Evolutionary conservation across 2,888 invertebrate genomes (phyloP), one percentile per base, ranked within the genome.

Genomic region (Bombylius major): DNA sequence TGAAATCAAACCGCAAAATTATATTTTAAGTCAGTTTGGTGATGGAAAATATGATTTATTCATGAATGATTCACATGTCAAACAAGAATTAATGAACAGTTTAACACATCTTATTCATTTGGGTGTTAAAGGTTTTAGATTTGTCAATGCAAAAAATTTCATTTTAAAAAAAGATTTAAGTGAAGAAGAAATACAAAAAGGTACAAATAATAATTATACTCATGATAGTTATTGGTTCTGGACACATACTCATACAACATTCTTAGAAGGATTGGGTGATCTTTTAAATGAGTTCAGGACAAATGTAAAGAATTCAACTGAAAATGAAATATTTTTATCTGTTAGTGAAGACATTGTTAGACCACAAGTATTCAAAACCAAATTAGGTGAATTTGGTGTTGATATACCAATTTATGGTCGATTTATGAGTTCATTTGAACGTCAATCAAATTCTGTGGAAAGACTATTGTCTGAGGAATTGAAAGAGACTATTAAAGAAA

Each of bases 121-220:
- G 5, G 95, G 94, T 0, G 84, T 90, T 0, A 82, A 80, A 61
- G 97, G 97, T 5, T 83, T 97, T 65, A 82, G 91, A 66, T 77
- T 68, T 47, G 69, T 65, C 49, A 81, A 84, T 55, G 83, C 81
- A 0, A 83, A 84, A 12, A 81, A 81, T 65, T 75, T 87, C 60
- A 70, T 87, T 12, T 82, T 86, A 58, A 79, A 84, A 70, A 58
- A 70, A 0, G 66, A 72, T 0, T 71, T 82, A 1, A 70, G 70
- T 0, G 74, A 82, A 58, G 84, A 86, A 62, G 65, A 69, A 1
- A 70, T 69, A n/a, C 74, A 67, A 11, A 65, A 59, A 3, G 63
- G 63, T 4, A 54, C 65, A 23, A 57, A 66, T 8, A 57, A 66
- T 8, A 66, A 65, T 13, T 67, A 72, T 34, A 73, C 74, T 48